phyloP scores from a whole-genome alignment of 2,888 invertebrate species.

The Xestia rhomboidea region DNA sequence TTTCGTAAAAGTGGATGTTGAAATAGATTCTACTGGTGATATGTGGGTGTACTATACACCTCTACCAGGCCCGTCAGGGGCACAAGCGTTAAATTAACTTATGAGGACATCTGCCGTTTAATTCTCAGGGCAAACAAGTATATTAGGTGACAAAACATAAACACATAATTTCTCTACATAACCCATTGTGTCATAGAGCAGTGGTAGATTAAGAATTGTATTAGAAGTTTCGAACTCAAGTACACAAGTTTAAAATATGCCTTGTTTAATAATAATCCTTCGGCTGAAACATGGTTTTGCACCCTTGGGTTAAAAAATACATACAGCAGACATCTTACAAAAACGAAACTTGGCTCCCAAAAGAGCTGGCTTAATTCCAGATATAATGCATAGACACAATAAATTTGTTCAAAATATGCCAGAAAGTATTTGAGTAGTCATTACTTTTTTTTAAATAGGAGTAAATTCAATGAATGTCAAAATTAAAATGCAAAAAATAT shows the following conservation, averaged over 20 bases:
- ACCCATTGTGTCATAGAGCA: slow-evolving; percentile 14
- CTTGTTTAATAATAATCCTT: background rate
- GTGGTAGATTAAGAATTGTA: slow-evolving; percentile 40
- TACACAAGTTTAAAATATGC: background rate
- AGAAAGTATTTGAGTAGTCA: background rate
- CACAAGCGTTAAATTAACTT: background rate
- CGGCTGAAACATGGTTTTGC: background rate
- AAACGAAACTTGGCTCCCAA: background rate
- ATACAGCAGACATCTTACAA: background rate
- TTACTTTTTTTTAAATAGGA: background rate
- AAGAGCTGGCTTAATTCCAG: background rate
- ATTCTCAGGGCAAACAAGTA: slow-evolving; percentile 36
- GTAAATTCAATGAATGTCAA: background rate
- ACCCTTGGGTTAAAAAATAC: background rate
- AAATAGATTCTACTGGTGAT: background rate
- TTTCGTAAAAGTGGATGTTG: background rate
- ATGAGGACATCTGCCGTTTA: slow-evolving; percentile 3
- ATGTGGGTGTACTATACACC: background rate
- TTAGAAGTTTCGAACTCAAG: background rate
- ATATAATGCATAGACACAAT: background rate
- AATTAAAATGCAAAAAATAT: slow-evolving; percentile 24
- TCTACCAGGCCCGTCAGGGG: background rate
- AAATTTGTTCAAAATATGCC: background rate
- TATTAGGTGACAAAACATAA: slow-evolving; percentile 26
- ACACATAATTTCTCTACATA: background rate